Conservation (phyloP, 1,140 invertebrate species). For the Teleopsis dalmanni region DNA sequence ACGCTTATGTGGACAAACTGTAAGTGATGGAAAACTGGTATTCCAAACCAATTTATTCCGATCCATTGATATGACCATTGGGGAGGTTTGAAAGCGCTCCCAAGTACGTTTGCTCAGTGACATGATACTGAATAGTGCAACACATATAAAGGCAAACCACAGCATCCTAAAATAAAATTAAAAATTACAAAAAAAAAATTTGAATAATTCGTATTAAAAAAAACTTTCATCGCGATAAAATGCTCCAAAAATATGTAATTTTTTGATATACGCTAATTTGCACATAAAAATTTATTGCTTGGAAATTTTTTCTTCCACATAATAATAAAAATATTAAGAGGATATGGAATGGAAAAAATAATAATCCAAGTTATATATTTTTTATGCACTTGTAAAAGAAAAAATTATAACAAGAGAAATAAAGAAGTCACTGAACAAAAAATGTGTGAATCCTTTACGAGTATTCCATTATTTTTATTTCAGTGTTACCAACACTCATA, state of each 20-base stretch:
- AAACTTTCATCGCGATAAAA: neutral
- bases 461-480: no score
- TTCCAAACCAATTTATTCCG: slow-evolving; percentile 63
- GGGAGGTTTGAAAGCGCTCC: slow-evolving; percentile 57
- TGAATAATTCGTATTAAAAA: neutral
- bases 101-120: slow-evolving; percentile 54
- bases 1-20: slow-evolving; percentile 48
- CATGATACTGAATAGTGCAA: slow-evolving; percentile 44
- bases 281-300: neutral
- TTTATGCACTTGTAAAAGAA: no score
- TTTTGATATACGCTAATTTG: neutral
- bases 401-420: no score
- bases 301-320: neutral
- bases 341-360: neutral
- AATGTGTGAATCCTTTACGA: no score
- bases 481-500: no score
- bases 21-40: slow-evolving; percentile 57
- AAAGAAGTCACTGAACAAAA: no score
- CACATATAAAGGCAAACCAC: slow-evolving; percentile 45
- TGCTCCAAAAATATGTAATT: neutral
- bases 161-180: slow-evolving; percentile 30
- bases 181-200: neutral
- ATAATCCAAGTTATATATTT: no score
- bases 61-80: slow-evolving; percentile 66
- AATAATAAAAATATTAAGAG: neutral